Evolutionary conservation across 2,888 invertebrate genomes (phyloP).

Genomic region (Phytoseiulus persimilis): DNA sequence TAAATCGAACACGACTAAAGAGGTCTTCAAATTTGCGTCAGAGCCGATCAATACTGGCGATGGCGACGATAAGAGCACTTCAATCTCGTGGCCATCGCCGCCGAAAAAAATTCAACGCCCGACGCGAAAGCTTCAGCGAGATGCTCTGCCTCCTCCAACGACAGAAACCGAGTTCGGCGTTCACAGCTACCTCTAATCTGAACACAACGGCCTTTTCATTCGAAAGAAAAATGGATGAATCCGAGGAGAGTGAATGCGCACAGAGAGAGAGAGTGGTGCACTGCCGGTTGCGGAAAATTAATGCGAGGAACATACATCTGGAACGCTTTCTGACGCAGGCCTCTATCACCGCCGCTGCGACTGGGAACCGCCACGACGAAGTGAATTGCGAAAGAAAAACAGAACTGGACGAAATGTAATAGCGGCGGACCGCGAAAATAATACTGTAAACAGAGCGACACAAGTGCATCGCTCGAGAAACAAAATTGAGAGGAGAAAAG

Average conservation of each 20-base stretch:
- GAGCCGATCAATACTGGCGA: no score
- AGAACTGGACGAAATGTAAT: no score
- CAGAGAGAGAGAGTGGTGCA: background rate
- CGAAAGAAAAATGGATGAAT: background rate
- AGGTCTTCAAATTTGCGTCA: no score
- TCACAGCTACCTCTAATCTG: background rate
- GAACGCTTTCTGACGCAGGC: background rate
- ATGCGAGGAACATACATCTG: background rate
- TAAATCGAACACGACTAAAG: no score
- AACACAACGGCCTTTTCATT: background rate
- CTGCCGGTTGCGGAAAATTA: background rate
- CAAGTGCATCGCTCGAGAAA: background rate
- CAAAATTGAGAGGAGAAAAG: background rate
- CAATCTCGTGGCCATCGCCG: no score
- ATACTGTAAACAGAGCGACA: background rate
- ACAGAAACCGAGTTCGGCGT: background rate
- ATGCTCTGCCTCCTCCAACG: background rate
- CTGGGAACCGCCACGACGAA: background rate
- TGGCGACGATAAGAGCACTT: no score
- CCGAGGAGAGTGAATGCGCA: background rate
- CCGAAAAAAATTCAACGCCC: background rate
- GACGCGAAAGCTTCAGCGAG: background rate
- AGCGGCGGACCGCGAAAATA: background rate
- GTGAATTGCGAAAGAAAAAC: background rate
- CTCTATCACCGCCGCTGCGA: background rate